These are phyloP conservation scores for Listrodromus nycthemerus DNA, from an alignment of 2,888 invertebrate species.

Conservation along the genomic window DNA sequence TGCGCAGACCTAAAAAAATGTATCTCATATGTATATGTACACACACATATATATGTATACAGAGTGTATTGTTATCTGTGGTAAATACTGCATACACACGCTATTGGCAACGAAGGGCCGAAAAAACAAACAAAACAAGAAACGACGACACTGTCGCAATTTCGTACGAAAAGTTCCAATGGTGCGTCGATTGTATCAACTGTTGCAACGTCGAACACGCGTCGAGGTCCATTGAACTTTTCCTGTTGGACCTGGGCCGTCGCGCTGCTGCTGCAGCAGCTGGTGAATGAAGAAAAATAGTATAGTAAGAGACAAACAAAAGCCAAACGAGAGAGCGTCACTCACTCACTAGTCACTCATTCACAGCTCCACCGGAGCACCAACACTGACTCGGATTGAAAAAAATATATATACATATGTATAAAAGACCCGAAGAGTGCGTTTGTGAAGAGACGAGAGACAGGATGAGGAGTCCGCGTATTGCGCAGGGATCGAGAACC, in stretches of 20 bases:
- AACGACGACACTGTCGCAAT: neutral
- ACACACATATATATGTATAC: neutral
- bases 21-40: neutral
- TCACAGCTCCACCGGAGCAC: conserved; percentile 28
- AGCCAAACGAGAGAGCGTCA: conserved; percentile 55
- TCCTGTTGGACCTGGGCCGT: neutral
- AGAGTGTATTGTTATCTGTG: neutral
- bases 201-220: conserved; percentile 41
- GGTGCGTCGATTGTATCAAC: neutral
- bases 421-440: conserved; percentile 55
- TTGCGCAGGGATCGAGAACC: conserved; percentile 30
- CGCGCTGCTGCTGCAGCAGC: neutral
- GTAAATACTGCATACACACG: neutral
- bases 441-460: conserved; percentile 56
- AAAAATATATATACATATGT: conserved; percentile 2
- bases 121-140: neutral
- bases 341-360: conserved; percentile 53
- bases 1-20: neutral
- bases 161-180: neutral
- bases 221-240: conserved; percentile 36
- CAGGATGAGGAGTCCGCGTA: conserved; percentile 50
- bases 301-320: conserved; percentile 40
- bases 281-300: conserved; percentile 7
- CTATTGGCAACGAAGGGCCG: neutral
- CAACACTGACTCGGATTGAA: conserved; percentile 33